These are phyloP conservation scores for Tapirus terrestris DNA, from an alignment of 2,113 vertebrate species.

Conservation along the genomic window DNA sequence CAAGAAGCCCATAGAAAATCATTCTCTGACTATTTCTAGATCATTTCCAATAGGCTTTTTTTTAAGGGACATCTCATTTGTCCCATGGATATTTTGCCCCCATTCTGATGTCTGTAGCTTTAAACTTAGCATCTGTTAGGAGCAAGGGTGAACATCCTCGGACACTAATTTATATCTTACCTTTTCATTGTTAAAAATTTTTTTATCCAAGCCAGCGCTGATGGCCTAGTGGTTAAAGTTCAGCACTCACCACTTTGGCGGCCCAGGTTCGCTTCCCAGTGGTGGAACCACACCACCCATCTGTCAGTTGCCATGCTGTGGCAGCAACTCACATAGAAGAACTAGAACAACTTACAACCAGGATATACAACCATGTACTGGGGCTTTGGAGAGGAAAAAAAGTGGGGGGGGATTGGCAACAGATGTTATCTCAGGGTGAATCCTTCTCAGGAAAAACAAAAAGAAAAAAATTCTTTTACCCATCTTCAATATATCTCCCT, in stretches of 20 bases:
- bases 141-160: neutral
- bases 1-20: neutral
- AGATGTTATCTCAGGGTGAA: no score
- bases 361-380: no score
- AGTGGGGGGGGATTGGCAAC: no score
- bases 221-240: no score
- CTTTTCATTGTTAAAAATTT: conserved; percentile 19
- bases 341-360: no score
- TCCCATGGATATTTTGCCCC: neutral
- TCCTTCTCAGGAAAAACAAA: no score
- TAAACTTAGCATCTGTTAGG: neutral
- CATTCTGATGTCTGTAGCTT: neutral
- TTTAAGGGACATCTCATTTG: neutral
- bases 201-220: neutral
- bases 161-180: neutral
- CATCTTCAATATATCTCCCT: neutral
- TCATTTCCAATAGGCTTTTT: neutral
- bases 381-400: no score
- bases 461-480: neutral
- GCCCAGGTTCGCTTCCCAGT: no score
- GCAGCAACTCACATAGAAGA: no score
- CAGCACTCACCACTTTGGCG: no score
- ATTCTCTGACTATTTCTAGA: neutral
- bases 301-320: no score
- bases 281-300: no score